Conservation (phyloP, 2,113 vertebrate genomes). For the Callopanchax toddi region DNA sequence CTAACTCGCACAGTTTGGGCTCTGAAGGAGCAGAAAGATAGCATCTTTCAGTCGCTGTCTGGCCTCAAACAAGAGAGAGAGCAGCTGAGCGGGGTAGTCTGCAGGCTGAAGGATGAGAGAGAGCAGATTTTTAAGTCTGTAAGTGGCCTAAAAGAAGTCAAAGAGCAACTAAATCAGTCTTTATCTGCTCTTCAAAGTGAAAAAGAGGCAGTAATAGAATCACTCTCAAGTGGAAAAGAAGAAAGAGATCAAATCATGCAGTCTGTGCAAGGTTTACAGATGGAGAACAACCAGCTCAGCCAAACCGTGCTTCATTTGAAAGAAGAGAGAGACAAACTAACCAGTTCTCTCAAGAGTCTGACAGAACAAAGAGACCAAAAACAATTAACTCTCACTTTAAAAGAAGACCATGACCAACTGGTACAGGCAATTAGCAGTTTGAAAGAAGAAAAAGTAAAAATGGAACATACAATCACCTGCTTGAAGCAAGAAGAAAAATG, state of each 20-base stretch:
- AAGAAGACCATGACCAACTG: conserved; percentile 36
- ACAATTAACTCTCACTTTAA: conserved; percentile 11
- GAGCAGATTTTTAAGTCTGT: conserved; percentile 45
- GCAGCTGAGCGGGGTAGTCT: conserved; percentile 49
- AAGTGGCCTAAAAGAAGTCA: conserved; percentile 46
- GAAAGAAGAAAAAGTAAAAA: conserved; percentile 49
- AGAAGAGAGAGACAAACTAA: conserved; percentile 48
- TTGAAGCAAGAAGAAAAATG: conserved; percentile 57
- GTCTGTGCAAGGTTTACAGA: conserved; percentile 42
- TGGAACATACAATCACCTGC: conserved; percentile 48
- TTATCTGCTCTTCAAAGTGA: conserved; percentile 53
- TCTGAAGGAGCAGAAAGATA: conserved; percentile 71
- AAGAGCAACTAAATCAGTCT: conserved; percentile 39
- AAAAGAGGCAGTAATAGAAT: conserved; percentile 34
- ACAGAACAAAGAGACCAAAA: conserved; percentile 40
- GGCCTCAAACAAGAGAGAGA: conserved; percentile 59
- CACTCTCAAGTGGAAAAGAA: conserved; percentile 36
- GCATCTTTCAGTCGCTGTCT: conserved; percentile 39
- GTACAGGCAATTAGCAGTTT: conserved; percentile 34
- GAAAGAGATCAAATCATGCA: conserved; percentile 42
- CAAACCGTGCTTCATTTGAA: conserved; percentile 47
- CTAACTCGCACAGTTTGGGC: conserved; percentile 69
- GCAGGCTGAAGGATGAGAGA: conserved; percentile 51
- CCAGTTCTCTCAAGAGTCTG: conserved; percentile 22
- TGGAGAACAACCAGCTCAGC: conserved; percentile 54